Evolutionary conservation across 2,888 invertebrate species (phyloP), one percentile per base, ranked within the genome.

Genomic region (Monochamus alternatus): DNA sequence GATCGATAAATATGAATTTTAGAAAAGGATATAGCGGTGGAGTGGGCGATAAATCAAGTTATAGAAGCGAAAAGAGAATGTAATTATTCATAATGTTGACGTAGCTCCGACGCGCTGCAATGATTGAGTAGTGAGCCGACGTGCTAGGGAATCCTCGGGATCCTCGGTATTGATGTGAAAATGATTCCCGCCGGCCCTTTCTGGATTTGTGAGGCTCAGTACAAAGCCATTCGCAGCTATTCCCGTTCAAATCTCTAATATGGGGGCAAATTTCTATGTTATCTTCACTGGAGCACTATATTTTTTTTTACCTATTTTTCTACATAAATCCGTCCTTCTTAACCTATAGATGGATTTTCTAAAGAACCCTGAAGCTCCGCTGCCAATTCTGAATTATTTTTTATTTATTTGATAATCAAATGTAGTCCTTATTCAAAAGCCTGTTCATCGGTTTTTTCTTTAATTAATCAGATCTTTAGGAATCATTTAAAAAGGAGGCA

Each of bases 81-180:
- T 79, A 78, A 79, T 79, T 78, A 79, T 79, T 79, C 79, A 79
- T 76, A 76, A 79, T 79, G 76, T 75, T 75, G 76, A 68, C 76
- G 77, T 73, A 74, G 62, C 75, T 59, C 64, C 60, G 9, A 44
- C 52, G 52, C 72, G 31, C 38, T 30, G 72, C 63, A 64, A 72
- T 72, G 72, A 72, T 72, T 64, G 72, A 72, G 72, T 69, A 72
- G 72, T 64, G 72, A 72, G 64, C 72, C 22, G 64, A 51, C 64
- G 63, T 64, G 55, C 58, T 67, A 51, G 69, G 44, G 59, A 76
- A 74, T 76, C 76, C 72, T 66, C 68, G 67, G 60, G 58, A 77
- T 58, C 74, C 68, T 62, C 38, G n/a, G 60, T 68, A 76, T 76
- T 76, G 76, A 76, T 76, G 71, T 72, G 74, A 72, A 71, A 76